phyloP scores from a whole-genome alignment of 1,140 invertebrate genomes.

The Lucilia cuprina region DNA sequence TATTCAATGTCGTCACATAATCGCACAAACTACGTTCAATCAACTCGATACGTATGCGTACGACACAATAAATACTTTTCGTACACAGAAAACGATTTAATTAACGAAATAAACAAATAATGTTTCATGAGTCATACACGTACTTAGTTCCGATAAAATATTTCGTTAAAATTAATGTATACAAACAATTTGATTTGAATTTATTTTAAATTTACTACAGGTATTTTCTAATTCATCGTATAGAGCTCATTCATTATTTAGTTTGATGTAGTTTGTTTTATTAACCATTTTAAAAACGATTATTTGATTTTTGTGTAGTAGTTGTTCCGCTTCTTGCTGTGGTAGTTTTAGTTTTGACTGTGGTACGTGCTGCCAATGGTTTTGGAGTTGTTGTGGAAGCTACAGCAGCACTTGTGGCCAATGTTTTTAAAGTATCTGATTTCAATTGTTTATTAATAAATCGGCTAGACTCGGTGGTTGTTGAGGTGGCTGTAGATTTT shows the following conservation, averaged over 20 bases:
- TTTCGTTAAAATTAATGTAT: neutral
- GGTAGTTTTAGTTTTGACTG: neutral
- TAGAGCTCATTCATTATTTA: neutral
- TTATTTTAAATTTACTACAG: neutral
- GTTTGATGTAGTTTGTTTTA: neutral
- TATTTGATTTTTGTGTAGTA: neutral
- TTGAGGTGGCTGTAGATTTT: neutral
- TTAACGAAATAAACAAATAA: neutral
- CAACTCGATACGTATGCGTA: neutral
- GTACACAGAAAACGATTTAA: neutral
- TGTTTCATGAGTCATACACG: neutral
- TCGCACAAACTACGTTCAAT: constrained; percentile 12
- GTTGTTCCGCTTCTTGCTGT: neutral
- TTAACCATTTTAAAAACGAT: neutral
- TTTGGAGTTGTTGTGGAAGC: neutral
- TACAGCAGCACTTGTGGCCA: neutral
- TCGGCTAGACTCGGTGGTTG: neutral
- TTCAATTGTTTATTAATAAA: constrained; percentile 41
- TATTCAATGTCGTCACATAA: neutral
- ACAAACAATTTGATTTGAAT: neutral
- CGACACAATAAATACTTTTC: neutral
- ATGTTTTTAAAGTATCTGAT: constrained; percentile 18
- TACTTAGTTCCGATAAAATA: neutral
- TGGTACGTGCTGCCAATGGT: neutral
- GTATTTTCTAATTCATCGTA: neutral